phyloP scores from a whole-genome alignment of 2,113 vertebrate species.

The Neoarius graeffei region DNA sequence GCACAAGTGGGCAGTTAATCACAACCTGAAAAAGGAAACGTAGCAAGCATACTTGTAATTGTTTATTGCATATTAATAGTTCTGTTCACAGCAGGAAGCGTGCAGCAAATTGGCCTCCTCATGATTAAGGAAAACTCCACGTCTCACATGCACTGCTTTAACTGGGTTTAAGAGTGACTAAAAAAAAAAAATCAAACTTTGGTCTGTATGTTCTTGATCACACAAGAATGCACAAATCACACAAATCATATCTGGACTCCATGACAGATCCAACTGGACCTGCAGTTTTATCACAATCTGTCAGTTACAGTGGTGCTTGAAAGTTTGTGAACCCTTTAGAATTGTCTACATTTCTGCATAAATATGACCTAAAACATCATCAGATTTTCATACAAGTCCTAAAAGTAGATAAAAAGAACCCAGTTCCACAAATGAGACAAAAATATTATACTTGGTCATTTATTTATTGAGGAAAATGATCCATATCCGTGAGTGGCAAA shows the following conservation, averaged over 20 bases:
- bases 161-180: neutral
- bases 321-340: no score
- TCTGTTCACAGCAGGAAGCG: neutral
- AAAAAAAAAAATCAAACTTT: neutral
- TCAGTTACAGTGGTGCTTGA: no score
- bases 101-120: neutral
- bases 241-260: neutral
- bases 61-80: neutral
- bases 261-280: neutral
- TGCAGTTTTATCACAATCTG: neutral
- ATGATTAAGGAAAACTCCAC: neutral
- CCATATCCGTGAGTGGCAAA: no score
- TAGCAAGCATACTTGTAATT: neutral
- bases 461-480: no score
- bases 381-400: no score
- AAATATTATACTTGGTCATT: no score
- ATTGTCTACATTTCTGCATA: no score
- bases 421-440: no score
- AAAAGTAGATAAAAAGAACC: no score
- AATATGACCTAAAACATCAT: no score
- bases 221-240: neutral
- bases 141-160: neutral
- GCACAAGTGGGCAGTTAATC: constrained; percentile 85
- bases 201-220: neutral
- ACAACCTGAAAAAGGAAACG: constrained; percentile 76